Base-by-base conservation (phyloP, 2,113 vertebrate species). In the Ailuropoda melanoleuca region DNA sequence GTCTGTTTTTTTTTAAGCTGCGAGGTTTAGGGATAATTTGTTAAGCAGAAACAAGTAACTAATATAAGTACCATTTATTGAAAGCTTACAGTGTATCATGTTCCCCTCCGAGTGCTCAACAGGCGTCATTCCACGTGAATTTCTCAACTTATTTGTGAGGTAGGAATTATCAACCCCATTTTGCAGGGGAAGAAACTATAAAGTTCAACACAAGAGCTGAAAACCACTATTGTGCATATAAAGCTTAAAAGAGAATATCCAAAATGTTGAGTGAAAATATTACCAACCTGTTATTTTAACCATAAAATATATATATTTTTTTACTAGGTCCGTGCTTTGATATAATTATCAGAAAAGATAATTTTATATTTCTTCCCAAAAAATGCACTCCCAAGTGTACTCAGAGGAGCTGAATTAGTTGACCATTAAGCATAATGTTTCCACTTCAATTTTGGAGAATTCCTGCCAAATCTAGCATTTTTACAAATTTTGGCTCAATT, bases 341-440 rank as follows among this genome's bases (percentile, higher is more conserved):
- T 81, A 4, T 72, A 88, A 74, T 81, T 92, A 74, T 60, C 56
- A 88, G 64, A 90, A 74, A 86, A 64, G 64, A 81, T 39, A 11
- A 83, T 83, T 90, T 87, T 95, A 48, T 48, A 53, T 48, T 3
- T 90, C 43, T 93, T 84, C 26, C n/a, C 24, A 82, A 85, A 96
- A 82, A 93, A 46, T 21, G 12, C 37, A 91, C 56, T 66, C 64
- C 62, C 39, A 60, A 58, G 48, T 48, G 43, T 48, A 56, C 31
- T 82, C 29, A 77, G n/a, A 58, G 26, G 78, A 74, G 29, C 43
- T 90, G 17, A 83, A 72, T 58, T 80, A 91, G 53, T 66, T 93
- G 50, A 26, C 43, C 19, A 64, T 78, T 90, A 46, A 81, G 34
- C 15, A 50, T 46, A 64, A 19, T 43, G 64, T 64, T 97, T 56